Evolutionary conservation across 2,888 invertebrate species (phyloP).

Genomic region (Leistus spinibarbis): DNA sequence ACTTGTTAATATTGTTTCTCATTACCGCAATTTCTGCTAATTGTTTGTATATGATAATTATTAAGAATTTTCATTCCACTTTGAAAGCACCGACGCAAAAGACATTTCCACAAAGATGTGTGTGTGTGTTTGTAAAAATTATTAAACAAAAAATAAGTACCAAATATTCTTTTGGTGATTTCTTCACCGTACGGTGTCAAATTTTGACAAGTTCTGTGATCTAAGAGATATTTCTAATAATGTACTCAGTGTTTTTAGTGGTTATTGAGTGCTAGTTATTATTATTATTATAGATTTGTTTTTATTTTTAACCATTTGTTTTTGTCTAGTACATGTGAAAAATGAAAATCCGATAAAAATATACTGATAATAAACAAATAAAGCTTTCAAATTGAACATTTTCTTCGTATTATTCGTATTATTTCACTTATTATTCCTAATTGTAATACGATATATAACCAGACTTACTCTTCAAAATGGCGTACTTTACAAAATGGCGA

Average conservation of each 20-base stretch:
- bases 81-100: slow-evolving; percentile 29
- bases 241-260: slow-evolving; percentile 39
- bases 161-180: slow-evolving; percentile 19
- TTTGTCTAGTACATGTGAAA: slow-evolving; percentile 37
- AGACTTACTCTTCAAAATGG: background rate
- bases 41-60: slow-evolving; percentile 28
- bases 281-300: slow-evolving; percentile 18
- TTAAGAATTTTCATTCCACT: slow-evolving; percentile 34
- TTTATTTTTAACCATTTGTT: background rate
- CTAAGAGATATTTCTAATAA: slow-evolving; percentile 39
- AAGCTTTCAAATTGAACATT: slow-evolving; percentile 37
- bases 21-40: slow-evolving; percentile 21
- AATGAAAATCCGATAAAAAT: slow-evolving; percentile 25
- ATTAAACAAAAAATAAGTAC: background rate
- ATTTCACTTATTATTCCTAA: background rate
- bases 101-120: slow-evolving; percentile 25
- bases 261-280: slow-evolving; percentile 35
- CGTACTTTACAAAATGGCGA: too few relatives aligned
- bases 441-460: background rate
- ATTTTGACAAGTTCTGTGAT: slow-evolving; percentile 39
- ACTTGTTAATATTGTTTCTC: slow-evolving; percentile 8
- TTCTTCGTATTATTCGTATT: background rate
- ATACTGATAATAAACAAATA: slow-evolving; percentile 29
- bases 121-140: background rate
- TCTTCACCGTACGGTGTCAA: slow-evolving; percentile 35